Conservation (phyloP, 1,140 invertebrate species). For the Brachionus plicatilis region DNA sequence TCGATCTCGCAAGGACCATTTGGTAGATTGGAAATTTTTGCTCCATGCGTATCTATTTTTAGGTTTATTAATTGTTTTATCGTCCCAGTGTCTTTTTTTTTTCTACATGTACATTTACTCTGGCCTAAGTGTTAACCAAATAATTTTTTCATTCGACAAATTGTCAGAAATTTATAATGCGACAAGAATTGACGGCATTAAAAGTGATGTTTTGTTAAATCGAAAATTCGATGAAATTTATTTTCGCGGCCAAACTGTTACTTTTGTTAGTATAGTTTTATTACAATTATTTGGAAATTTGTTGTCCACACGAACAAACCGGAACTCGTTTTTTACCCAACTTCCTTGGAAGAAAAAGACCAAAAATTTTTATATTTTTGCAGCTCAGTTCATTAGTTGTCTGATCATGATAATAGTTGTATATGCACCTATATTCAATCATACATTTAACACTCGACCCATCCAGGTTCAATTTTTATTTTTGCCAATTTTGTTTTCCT, state of each 20-base stretch:
- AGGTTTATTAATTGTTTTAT: not conserved
- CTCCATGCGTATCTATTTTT: conserved; percentile 16
- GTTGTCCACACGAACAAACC: not conserved
- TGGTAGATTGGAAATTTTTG: conserved; percentile 10
- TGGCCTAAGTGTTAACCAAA: not conserved
- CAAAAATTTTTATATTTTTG: conserved; percentile 4
- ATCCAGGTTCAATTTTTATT: not conserved
- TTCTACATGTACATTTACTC: not conserved
- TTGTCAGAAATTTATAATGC: not conserved
- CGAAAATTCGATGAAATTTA: not conserved
- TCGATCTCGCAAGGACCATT: not conserved
- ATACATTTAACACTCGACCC: not conserved
- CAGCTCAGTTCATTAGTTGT: not conserved
- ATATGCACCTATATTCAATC: not conserved
- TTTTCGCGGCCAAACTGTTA: not conserved
- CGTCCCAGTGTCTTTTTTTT: conserved; percentile 12
- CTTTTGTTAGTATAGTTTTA: not conserved
- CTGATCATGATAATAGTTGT: not conserved
- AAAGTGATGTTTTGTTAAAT: not conserved
- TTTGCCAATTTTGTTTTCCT: not conserved
- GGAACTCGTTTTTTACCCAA: not conserved
- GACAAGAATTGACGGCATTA: not conserved
- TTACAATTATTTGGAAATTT: conserved; percentile 13
- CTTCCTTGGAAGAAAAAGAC: not conserved
- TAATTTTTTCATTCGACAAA: not conserved